phyloP scores from a whole-genome alignment of 2,888 invertebrate genomes.

The Galerucella nymphaeae region DNA sequence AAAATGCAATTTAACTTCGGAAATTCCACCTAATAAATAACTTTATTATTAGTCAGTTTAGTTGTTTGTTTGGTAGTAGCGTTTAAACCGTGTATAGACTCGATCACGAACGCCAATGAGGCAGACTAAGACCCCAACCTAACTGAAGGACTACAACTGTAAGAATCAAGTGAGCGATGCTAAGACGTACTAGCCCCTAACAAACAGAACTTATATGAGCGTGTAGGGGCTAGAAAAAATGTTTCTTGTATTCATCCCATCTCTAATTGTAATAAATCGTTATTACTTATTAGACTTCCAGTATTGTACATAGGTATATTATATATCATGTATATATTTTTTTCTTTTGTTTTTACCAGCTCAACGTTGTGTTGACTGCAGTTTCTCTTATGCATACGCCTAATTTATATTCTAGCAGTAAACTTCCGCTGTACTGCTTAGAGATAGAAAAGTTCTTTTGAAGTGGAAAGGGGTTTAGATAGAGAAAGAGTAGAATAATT shows the following conservation, averaged over 20 bases:
- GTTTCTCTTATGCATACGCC: constrained; percentile 5
- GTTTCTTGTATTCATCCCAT: no score
- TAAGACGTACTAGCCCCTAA: no score
- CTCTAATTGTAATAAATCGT: not conserved
- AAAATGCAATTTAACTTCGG: not conserved
- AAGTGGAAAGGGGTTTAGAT: not conserved
- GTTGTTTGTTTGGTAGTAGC: not conserved
- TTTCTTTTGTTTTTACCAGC: not conserved
- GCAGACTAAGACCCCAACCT: no score
- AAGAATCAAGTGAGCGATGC: no score
- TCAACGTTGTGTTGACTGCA: not conserved
- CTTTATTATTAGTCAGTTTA: not conserved
- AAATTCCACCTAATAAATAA: not conserved
- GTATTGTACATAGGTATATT: not conserved
- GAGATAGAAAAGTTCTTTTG: constrained; percentile 15
- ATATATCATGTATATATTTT: not conserved
- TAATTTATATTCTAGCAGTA: constrained; percentile 19
- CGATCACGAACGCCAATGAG: no score
- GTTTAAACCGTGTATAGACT: no score
- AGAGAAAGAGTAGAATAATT: not conserved
- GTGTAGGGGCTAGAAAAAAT: no score
- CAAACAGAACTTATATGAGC: no score
- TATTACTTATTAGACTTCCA: not conserved
- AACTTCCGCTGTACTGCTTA: constrained; percentile 1
- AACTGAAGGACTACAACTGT: no score